Evolutionary conservation across 2,888 invertebrate genomes (phyloP), one percentile per base, ranked within the genome.

Genomic region (Flexamia atlantica): DNA sequence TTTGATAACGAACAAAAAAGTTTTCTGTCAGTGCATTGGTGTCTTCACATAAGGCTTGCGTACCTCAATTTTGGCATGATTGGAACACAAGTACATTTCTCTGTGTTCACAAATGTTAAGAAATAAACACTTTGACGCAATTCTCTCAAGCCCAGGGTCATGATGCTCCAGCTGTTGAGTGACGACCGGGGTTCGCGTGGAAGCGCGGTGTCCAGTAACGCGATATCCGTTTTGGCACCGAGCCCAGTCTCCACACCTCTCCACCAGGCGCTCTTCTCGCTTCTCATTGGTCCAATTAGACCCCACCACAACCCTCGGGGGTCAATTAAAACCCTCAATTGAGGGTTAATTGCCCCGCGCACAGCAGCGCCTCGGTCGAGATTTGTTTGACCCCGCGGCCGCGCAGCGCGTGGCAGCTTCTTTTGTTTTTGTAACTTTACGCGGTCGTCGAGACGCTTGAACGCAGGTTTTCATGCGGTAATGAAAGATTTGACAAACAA

Each of bases 361-460:
- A 4, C 5, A 4, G 36, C 36, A 4, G 4, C 36, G 36, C 36
- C 36, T 4, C 57, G 3, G 57, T 57, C 57, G 23, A 57, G 57
- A 57, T 57, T 57, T 36, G 57, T 57, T 57, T 36, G 57, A 57
- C 57, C 57, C 57, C 46, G 46, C 23, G 57, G 23, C 23, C 20
- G 57, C 9, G 36, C n/a, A n/a, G 53, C 57, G 57, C 57, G 57
- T 57, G 57, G 57, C 57, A 57, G 57, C 23, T 9, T 57, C 57
- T 57, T n/a, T 57, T 57, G 57, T 57, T 57, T 57, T 20, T 53
- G 12, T 53, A 4, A 23, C 20, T 57, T 23, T 57, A 1, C 57
- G 23, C 3, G 57, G 23, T 20, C 57, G 3, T 57, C 23, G 57
- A 10, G 57, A 3, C 9, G 57, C 36, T 7, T 36, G 4, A 36